Evolutionary conservation across 2,113 vertebrate species (phyloP).

Genomic region (Dipodomys spectabilis): DNA sequence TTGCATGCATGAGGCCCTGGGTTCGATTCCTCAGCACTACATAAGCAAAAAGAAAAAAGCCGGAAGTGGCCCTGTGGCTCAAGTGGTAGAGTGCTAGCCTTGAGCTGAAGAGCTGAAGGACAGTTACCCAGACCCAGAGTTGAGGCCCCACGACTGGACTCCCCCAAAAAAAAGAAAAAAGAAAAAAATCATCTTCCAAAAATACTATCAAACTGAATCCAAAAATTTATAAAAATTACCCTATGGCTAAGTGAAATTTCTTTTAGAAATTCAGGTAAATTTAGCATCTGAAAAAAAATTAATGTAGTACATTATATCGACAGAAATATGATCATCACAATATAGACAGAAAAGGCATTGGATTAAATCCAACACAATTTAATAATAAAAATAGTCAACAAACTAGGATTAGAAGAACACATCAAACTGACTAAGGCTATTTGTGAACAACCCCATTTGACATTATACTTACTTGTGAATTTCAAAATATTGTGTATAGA

Average conservation of each 20-base stretch:
- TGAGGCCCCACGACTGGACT: too few relatives aligned
- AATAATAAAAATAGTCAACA: not conserved
- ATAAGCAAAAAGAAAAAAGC: too few relatives aligned
- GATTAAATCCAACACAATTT: not conserved
- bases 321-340: not conserved
- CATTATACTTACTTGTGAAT: not conserved
- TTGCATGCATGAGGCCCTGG: too few relatives aligned
- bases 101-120: too few relatives aligned
- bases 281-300: conserved; percentile 8
- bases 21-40: too few relatives aligned
- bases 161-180: too few relatives aligned
- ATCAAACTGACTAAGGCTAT: not conserved
- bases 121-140: too few relatives aligned
- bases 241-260: not conserved
- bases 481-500: not conserved
- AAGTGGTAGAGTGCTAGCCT: too few relatives aligned
- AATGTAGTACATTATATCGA: not conserved
- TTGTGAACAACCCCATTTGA: not conserved
- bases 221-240: not conserved
- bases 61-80: too few relatives aligned
- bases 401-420: not conserved
- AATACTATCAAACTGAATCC: not conserved
- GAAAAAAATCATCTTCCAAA: not conserved
- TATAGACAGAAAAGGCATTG: not conserved
- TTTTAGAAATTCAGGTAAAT: not conserved